Conservation (phyloP, 2,113 vertebrate species). For the Eulacestoma nigropectus region DNA sequence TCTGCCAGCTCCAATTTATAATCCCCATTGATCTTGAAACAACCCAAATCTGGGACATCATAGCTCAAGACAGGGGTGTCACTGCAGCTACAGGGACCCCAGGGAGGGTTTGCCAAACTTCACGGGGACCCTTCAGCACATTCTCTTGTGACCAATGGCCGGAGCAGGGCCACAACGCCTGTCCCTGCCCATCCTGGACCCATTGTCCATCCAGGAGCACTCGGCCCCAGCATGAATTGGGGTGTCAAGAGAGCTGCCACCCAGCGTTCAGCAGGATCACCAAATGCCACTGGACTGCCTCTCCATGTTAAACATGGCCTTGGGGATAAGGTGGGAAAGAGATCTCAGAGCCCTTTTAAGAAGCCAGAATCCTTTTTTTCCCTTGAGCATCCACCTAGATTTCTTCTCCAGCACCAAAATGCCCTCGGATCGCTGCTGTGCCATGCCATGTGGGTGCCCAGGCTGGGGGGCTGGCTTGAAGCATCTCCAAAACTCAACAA, state of each 20-base stretch:
- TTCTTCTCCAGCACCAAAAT: not conserved
- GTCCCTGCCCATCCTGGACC: not conserved
- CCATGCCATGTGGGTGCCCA: not conserved
- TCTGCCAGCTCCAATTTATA: not conserved
- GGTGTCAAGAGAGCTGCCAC: not conserved
- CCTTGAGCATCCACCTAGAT: not conserved
- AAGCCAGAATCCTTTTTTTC: not conserved
- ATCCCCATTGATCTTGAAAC: not conserved
- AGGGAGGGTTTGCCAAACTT: not conserved
- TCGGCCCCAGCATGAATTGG: fast-evolving
- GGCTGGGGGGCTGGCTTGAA: not conserved
- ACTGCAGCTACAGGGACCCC: fast-evolving
- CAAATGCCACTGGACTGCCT: not conserved
- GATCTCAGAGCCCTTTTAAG: not conserved
- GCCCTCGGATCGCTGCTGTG: fast-evolving
- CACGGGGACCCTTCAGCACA: fast-evolving
- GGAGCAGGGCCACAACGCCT: fast-evolving
- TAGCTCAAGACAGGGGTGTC: not conserved
- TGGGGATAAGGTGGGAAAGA: not conserved
- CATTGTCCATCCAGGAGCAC: not conserved
- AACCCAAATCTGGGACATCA: not conserved
- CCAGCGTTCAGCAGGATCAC: not conserved
- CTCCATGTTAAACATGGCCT: fast-evolving
- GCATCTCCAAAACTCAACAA: not conserved
- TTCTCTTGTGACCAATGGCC: fast-evolving